Evolutionary conservation across 2,888 invertebrate genomes (phyloP).

Genomic region (Polydesmus complanatus): DNA sequence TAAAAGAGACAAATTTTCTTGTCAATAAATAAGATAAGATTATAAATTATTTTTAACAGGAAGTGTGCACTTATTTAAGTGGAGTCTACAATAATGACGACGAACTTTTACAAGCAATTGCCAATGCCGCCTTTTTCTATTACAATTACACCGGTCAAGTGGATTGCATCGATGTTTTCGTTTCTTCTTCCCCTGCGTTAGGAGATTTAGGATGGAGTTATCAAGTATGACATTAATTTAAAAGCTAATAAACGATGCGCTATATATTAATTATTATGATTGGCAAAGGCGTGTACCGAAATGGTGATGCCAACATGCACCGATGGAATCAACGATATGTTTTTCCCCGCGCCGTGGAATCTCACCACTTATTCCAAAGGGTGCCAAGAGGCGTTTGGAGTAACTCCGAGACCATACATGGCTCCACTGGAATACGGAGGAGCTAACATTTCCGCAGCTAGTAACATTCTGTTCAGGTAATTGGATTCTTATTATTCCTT

Average conservation of each 20-base stretch:
- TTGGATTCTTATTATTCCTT: no score
- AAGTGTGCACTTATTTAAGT: constrained; percentile 38
- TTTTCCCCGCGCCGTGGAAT: constrained; percentile 61
- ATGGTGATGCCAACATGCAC: constrained; percentile 93
- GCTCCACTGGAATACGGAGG: constrained; percentile 70
- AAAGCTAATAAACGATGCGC: no score
- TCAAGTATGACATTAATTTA: constrained; percentile 55
- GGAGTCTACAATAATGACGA: constrained; percentile 36
- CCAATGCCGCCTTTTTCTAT: constrained; percentile 55
- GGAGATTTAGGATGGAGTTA: constrained; percentile 64
- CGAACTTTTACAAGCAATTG: constrained; percentile 45
- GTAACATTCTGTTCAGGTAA: constrained; percentile 45
- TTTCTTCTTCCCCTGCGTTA: constrained; percentile 43
- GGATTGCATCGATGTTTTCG: constrained; percentile 50
- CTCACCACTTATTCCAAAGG: constrained; percentile 45
- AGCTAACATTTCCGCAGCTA: constrained; percentile 45
- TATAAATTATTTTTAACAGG: constrained; percentile 31
- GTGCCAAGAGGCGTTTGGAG: constrained; percentile 50
- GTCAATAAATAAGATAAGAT: no score
- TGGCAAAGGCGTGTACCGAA: constrained; percentile 79
- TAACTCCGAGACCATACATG: constrained; percentile 50
- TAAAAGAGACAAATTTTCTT: constrained; percentile 23
- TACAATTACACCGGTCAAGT: constrained; percentile 63
- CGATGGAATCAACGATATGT: constrained; percentile 65
- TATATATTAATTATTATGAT: no score